These are phyloP conservation scores for Meta bourneti DNA, from an alignment of 2,888 invertebrate species.

Conservation along the genomic window DNA sequence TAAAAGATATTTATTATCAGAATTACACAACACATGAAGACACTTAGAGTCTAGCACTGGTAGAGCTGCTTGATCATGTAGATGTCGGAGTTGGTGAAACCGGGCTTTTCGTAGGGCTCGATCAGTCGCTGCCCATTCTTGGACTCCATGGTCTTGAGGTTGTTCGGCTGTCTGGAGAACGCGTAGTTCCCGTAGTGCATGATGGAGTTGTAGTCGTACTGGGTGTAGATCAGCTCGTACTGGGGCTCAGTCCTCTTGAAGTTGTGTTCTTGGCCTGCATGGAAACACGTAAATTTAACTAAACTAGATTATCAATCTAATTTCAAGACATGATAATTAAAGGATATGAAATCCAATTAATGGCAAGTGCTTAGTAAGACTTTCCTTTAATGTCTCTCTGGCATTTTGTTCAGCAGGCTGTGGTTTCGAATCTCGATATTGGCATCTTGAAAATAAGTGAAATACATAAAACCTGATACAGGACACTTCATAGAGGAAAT, in stretches of 20 bases:
- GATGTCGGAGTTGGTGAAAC: conserved; percentile 79
- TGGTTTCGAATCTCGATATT: too few species aligned
- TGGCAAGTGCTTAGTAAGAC: too few species aligned
- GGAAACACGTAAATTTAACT: background rate
- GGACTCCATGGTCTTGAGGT: conserved; percentile 29
- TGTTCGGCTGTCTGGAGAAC: background rate
- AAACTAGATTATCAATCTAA: too few species aligned
- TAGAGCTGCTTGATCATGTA: conserved; percentile 79
- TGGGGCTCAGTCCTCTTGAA: background rate
- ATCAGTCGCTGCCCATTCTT: background rate
- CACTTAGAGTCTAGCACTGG: conserved; percentile 75
- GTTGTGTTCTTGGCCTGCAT: conserved; percentile 1
- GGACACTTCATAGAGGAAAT: too few species aligned
- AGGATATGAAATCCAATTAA: too few species aligned
- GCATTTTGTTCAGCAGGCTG: too few species aligned
- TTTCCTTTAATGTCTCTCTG: too few species aligned
- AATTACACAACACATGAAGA: too few species aligned
- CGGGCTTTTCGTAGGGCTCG: conserved; percentile 15
- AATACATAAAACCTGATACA: too few species aligned
- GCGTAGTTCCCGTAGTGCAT: conserved; percentile 47
- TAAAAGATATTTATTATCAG: too few species aligned
- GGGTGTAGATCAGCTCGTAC: background rate
- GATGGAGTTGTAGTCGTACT: conserved; percentile 41
- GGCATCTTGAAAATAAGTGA: too few species aligned
- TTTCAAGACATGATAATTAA: too few species aligned